phyloP scores from a whole-genome alignment of 1,140 invertebrate species.

The Atta cephalotes region DNA sequence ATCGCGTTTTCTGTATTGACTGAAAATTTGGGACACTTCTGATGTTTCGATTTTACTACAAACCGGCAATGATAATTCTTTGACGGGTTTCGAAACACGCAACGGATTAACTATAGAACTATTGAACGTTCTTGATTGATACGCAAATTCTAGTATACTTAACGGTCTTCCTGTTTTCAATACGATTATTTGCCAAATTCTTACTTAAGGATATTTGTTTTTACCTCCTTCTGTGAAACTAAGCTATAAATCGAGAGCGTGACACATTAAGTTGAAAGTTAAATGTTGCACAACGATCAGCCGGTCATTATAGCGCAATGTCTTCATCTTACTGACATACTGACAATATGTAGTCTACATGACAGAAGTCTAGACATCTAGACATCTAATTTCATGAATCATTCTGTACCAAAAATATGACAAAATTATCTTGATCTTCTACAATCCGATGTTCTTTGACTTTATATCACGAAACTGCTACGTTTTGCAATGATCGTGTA shows the following conservation, averaged over 20 bases:
- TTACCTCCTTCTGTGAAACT: conserved; percentile 16
- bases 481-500: conserved; percentile 41
- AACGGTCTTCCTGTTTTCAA: neutral
- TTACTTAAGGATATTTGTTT: conserved; percentile 49
- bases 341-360: conserved; percentile 39
- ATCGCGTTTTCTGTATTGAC: conserved; percentile 25
- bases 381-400: conserved; percentile 55
- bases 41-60: neutral
- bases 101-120: neutral
- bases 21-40: conserved; percentile 22
- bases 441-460: conserved; percentile 13
- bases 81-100: neutral
- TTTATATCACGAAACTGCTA: conserved; percentile 57
- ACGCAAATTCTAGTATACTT: neutral
- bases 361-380: conserved; percentile 17
- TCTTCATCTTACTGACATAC: conserved; percentile 70
- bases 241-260: conserved; percentile 68
- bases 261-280: conserved; percentile 78
- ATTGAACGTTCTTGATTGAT: neutral
- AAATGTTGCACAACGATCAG: conserved; percentile 79
- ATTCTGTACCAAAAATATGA: conserved; percentile 19
- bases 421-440: conserved; percentile 11
- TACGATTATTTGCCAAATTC: conserved; percentile 41
- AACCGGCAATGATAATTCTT: neutral
- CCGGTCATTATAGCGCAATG: conserved; percentile 78